Conservation (phyloP, 2,113 vertebrate species). For the Apodemus sylvaticus region DNA sequence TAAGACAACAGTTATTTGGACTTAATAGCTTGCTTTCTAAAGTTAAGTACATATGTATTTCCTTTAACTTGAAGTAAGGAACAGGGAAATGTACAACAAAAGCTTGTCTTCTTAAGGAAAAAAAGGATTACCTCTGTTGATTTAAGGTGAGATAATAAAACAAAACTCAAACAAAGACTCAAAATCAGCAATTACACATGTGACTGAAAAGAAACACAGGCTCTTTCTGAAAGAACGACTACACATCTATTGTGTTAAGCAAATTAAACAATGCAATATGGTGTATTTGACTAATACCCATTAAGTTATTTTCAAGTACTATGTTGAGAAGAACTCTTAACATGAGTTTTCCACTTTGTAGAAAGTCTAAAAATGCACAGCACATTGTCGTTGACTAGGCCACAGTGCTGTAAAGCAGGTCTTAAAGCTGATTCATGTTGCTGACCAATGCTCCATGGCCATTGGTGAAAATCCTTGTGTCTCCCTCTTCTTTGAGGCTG, state of each 20-base stretch:
- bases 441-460: not conserved
- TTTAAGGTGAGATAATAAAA: constrained; percentile 34
- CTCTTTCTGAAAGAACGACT: constrained; percentile 20
- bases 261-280: not conserved
- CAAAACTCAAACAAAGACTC: not conserved
- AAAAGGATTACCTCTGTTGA: constrained; percentile 20
- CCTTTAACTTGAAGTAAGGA: constrained; percentile 30
- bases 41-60: constrained; percentile 2
- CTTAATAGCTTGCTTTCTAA: constrained; percentile 7
- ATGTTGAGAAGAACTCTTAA: not conserved
- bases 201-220: constrained; percentile 33
- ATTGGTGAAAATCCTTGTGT: not conserved
- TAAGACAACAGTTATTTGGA: constrained; percentile 7
- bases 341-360: not conserved
- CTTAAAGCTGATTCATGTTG: not conserved
- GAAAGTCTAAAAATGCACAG: not conserved
- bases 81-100: constrained; percentile 23
- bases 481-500: not conserved
- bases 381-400: not conserved
- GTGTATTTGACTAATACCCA: not conserved
- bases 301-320: not conserved
- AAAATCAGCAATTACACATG: constrained; percentile 10
- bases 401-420: not conserved
- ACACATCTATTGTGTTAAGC: not conserved
- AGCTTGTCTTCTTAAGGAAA: not conserved